These are phyloP conservation scores for Drosophila aff. DNA, from an alignment of 1,140 invertebrate species.

Conservation along the genomic window DNA sequence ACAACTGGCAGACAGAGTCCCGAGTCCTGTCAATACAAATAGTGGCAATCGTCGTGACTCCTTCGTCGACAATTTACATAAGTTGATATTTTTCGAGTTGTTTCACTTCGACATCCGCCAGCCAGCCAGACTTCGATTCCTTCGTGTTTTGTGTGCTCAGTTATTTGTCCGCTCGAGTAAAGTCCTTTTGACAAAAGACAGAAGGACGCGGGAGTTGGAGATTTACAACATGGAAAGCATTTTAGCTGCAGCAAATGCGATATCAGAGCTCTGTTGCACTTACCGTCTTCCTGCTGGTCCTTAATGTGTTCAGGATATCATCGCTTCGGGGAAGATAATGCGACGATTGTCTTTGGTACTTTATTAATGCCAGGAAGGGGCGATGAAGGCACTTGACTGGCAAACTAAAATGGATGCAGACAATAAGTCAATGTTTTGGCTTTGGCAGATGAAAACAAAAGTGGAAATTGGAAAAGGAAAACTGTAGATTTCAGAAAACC, in stretches of 20 bases:
- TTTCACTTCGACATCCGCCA: conserved; percentile 30
- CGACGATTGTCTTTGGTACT: conserved; percentile 62
- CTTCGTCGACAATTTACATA: conserved; percentile 73
- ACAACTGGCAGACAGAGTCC: conserved; percentile 55
- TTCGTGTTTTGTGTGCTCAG: conserved; percentile 43
- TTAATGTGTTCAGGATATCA: conserved; percentile 17
- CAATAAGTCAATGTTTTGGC: conserved; percentile 19
- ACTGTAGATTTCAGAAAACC: neutral
- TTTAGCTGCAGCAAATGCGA: conserved; percentile 64
- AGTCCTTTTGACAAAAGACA: conserved; percentile 43
- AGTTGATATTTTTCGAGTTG: conserved; percentile 79
- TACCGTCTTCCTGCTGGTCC: conserved; percentile 1
- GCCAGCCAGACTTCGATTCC: conserved; percentile 23
- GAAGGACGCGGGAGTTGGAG: conserved; percentile 1
- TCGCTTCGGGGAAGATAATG: conserved; percentile 28
- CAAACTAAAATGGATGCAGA: conserved; percentile 9
- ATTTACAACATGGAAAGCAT: conserved; percentile 75
- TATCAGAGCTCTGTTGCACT: conserved; percentile 31
- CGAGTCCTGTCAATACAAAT: conserved; percentile 45
- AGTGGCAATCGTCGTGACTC: conserved; percentile 44
- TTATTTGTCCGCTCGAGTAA: conserved; percentile 70
- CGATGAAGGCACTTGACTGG: neutral
- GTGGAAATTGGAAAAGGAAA: conserved; percentile 1
- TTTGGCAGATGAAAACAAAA: conserved; percentile 3
- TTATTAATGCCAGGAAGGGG: conserved; percentile 38